Evolutionary conservation across 1,140 invertebrate species (phyloP), one percentile per base, ranked within the genome.

Genomic region (Trachymyrmex septentrionalis): DNA sequence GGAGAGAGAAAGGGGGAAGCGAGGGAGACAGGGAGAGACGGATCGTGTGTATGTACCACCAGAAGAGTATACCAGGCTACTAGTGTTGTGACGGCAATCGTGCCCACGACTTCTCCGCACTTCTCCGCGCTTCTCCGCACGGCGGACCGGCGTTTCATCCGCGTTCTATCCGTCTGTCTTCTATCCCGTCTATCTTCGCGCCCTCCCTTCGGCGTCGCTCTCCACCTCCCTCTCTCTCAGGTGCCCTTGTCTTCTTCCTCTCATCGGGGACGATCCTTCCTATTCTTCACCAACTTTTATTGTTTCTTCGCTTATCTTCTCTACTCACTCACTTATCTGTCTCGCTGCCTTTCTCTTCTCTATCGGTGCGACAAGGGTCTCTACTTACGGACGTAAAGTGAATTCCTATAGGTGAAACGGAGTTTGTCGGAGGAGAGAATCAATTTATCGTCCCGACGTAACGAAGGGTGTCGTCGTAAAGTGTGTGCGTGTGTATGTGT

Each of bases 1-100:
- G 53, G 69, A 76, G 86, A 30, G 78, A 89, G 90, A 88, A 50
- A 67, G 75, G 80, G 86, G 88, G 88, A 87, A 85, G 77, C 85
- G 80, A 87, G 89, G 88, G 89, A 89, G 87, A 87, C 78, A 82
- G 88, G 67, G 88, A 30, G 30, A 90, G 87, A 80, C 84, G 86
- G 84, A 82, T 59, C 81, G 85, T 80, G 86, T 82, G 76, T 92
- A 86, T 90, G 78, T 85, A 85, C 76, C 84, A 86, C 81, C 84
- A 87, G 90, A 91, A 90, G 88, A 91, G 91, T 86, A 88, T 90
- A 90, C 63, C 88, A 63, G 88, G 90, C 92, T 91, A 91, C 93
- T 93, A 94, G 93, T 94, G 92, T 94, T 93, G 92, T 93, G 93
- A 93, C 93, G 92, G 92, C 93, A 87, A 94, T 91, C 89, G 92